Conservation (phyloP, 2,797 vertebrate species). For the Pipistrellus kuhlii region DNA sequence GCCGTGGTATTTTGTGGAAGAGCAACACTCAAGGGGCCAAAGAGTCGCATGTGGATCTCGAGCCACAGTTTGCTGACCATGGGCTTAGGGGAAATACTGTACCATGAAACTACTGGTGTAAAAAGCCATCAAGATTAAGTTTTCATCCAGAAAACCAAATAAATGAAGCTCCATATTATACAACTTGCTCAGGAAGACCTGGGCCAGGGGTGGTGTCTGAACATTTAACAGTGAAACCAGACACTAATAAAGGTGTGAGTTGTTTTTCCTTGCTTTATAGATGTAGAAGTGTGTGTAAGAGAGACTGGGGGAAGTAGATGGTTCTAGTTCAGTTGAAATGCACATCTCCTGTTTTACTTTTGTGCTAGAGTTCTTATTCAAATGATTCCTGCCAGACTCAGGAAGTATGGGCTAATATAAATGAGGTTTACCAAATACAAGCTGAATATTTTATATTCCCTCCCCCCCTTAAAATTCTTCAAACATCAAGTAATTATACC, state of each 20-base stretch:
- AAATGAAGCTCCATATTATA: neutral
- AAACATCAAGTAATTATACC: constrained; percentile 53
- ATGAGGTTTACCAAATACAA: constrained; percentile 49
- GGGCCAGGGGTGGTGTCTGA: neutral
- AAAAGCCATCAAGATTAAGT: constrained; percentile 54
- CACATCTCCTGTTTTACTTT: constrained; percentile 56
- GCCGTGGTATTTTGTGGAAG: too few species aligned
- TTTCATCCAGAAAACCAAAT: constrained; percentile 51
- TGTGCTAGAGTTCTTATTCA: constrained; percentile 53
- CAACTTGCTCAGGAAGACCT: constrained; percentile 25
- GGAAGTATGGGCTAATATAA: constrained; percentile 55
- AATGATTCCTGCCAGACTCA: constrained; percentile 32
- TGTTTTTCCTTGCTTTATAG: constrained; percentile 53
- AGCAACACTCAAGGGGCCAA: too few species aligned
- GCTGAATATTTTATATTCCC: constrained; percentile 45
- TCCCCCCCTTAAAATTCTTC: neutral
- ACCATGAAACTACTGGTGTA: constrained; percentile 6
- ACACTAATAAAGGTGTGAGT: neutral
- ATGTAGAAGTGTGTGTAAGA: neutral
- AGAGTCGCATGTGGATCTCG: too few species aligned
- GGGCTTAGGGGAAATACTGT: constrained; percentile 24
- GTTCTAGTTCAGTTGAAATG: constrained; percentile 55
- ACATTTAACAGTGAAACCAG: neutral
- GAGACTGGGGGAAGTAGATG: neutral
- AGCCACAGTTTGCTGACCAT: too few species aligned